Conservation (phyloP, 1,140 invertebrate species). For the Myzus persicae region DNA sequence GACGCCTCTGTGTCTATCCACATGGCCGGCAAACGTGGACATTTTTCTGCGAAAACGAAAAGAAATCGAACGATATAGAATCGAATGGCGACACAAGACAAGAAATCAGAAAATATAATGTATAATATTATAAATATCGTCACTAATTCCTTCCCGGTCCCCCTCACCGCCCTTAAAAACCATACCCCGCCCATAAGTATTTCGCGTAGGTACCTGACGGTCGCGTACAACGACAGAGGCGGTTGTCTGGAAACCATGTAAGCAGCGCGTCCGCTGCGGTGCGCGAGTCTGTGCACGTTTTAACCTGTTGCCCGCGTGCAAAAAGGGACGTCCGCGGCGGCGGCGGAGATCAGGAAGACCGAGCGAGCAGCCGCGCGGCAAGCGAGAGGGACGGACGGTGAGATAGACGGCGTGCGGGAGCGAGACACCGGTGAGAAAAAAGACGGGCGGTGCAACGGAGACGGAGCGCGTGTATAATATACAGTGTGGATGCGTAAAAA, state of each 20-base stretch:
- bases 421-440: background rate
- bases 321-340: constrained; percentile 22
- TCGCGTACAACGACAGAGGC: background rate
- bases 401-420: background rate
- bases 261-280: background rate
- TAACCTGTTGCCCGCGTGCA: constrained; percentile 57
- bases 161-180: background rate
- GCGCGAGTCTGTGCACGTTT: constrained; percentile 52
- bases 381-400: background rate
- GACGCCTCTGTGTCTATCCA: constrained; percentile 75
- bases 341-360: background rate
- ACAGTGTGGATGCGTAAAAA: background rate
- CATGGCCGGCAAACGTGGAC: constrained; percentile 68
- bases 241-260: constrained; percentile 33
- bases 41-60: constrained; percentile 6
- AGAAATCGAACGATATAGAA: background rate
- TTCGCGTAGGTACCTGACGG: constrained; percentile 26
- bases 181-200: background rate
- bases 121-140: no score
- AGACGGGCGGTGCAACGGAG: background rate
- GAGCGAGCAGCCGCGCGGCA: constrained; percentile 2
- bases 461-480: background rate
- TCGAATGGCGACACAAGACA: background rate
- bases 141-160: background rate
- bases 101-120: background rate